Evolutionary conservation across 2,797 vertebrate genomes (phyloP).

Genomic region (Manis javanica): DNA sequence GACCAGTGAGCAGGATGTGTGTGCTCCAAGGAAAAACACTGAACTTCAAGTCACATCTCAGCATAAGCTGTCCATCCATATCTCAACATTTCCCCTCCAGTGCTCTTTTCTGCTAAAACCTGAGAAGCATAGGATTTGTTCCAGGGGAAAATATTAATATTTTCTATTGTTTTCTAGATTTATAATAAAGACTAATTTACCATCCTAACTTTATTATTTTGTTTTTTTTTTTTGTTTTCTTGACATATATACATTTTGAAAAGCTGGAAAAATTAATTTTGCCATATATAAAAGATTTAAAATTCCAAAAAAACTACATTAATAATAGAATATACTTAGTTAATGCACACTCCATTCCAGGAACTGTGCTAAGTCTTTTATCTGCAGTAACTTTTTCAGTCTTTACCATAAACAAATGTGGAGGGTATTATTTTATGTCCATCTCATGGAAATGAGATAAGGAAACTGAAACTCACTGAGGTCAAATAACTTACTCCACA

Average conservation of each 20-base stretch:
- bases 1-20: background rate
- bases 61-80: fast-evolving
- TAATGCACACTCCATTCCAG: background rate
- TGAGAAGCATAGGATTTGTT: background rate
- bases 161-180: background rate
- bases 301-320: background rate
- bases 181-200: background rate
- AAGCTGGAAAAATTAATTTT: background rate
- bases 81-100: background rate
- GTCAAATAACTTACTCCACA: background rate
- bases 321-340: background rate
- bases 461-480: background rate
- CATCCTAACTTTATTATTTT: background rate
- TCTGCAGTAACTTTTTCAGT: background rate
- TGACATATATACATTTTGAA: background rate
- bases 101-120: background rate
- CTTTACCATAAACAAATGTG: background rate
- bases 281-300: background rate
- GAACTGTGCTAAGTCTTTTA: background rate
- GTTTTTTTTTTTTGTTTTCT: too few species aligned
- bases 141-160: background rate
- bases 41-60: background rate
- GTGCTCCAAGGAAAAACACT: background rate
- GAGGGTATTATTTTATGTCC: background rate
- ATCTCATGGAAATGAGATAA: background rate